Evolutionary conservation across 2,888 invertebrate species (phyloP).

Genomic region (Diaperis boleti): DNA sequence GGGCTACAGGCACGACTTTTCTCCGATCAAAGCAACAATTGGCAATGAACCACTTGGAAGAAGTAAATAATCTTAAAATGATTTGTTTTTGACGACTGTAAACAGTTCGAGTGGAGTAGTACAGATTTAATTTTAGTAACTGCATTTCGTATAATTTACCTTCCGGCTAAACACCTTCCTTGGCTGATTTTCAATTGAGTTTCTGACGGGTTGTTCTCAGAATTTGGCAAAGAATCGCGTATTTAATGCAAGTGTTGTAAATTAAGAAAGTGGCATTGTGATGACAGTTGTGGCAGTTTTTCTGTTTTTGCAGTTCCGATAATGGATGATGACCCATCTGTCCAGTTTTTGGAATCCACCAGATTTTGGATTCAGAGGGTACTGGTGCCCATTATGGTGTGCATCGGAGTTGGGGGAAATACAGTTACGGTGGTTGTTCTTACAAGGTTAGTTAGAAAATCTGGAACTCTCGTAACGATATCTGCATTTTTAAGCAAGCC

Average conservation of each 20-base stretch:
- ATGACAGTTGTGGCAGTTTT: too few relatives aligned
- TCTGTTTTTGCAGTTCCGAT: constrained; percentile 21
- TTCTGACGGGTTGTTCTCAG: constrained; percentile 6
- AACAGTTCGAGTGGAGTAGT: constrained; percentile 17
- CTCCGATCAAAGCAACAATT: too few relatives aligned
- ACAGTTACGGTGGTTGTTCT: constrained; percentile 70
- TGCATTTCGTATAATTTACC: constrained; percentile 9
- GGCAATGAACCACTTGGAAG: too few relatives aligned
- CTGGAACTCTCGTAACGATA: not conserved
- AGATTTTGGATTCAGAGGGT: constrained; percentile 73
- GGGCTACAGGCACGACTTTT: too few relatives aligned
- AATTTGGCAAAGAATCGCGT: too few relatives aligned
- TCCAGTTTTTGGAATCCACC: constrained; percentile 61
- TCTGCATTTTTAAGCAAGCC: too few relatives aligned
- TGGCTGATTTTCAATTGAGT: constrained; percentile 23
- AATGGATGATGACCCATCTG: constrained; percentile 49
- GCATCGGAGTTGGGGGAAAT: constrained; percentile 79
- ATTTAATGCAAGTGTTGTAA: too few relatives aligned
- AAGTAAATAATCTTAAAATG: constrained; percentile 20
- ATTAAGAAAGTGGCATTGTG: not conserved
- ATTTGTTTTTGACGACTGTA: constrained; percentile 29
- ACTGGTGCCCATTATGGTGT: constrained; percentile 73
- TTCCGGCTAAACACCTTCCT: constrained; percentile 33
- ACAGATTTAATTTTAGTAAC: constrained; percentile 34
- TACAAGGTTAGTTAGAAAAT: constrained; percentile 65